These are phyloP conservation scores for Tragelaphus strepsiceros DNA, from an alignment of 2,113 vertebrate genomes.

Conservation along the genomic window DNA sequence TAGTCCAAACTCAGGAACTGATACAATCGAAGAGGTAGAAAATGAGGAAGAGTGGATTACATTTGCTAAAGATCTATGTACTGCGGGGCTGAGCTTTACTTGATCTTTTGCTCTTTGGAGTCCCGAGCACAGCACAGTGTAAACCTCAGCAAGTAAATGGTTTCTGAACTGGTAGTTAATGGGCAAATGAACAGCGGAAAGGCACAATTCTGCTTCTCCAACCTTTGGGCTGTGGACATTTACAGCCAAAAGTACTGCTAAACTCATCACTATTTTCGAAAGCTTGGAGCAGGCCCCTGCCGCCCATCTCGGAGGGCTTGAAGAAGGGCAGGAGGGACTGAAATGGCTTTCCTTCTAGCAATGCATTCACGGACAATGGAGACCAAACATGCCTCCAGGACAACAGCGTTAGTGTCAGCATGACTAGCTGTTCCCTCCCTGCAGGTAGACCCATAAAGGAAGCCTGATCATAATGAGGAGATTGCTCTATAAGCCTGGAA, in stretches of 20 bases:
- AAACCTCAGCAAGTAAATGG: not conserved
- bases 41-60: not conserved
- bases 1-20: not conserved
- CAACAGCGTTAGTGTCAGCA: not conserved
- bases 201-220: not conserved
- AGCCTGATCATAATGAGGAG: slow-evolving; percentile 4
- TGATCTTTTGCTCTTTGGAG: not conserved
- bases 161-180: not conserved
- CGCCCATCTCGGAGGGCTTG: not conserved
- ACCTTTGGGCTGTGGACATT: not conserved
- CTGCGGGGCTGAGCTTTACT: not conserved
- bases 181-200: not conserved
- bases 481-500: slow-evolving; percentile 1
- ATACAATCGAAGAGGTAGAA: not conserved
- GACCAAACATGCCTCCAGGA: not conserved
- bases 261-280: not conserved
- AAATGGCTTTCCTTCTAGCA: not conserved
- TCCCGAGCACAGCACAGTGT: not conserved
- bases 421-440: not conserved
- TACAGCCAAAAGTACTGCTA: not conserved
- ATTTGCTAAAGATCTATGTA: not conserved
- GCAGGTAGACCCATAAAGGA: not conserved
- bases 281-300: not conserved
- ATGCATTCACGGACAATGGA: not conserved
- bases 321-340: not conserved